These are phyloP conservation scores for Folsomia manolachei DNA, from an alignment of 2,888 invertebrate species.

Conservation along the genomic window DNA sequence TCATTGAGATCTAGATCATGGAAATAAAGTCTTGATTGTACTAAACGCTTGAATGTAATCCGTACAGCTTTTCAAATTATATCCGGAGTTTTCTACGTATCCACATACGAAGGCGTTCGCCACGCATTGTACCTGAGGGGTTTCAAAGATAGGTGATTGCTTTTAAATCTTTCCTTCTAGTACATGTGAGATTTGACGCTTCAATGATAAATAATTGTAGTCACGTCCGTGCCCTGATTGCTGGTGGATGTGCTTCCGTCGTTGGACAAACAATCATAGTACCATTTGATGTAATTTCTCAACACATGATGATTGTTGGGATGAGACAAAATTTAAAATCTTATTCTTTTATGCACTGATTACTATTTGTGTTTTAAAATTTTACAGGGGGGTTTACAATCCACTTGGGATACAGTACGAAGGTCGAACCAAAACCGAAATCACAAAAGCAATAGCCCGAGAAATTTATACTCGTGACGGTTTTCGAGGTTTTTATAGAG, in stretches of 20 bases:
- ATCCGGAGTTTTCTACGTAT: conserved; percentile 85
- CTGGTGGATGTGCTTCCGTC: conserved; percentile 81
- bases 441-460: conserved; percentile 71
- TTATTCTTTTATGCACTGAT: background rate
- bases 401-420: conserved; percentile 65
- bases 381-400: conserved; percentile 60
- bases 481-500: conserved; percentile 83
- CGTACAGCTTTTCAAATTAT: conserved; percentile 83
- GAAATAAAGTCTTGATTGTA: too few relatives aligned
- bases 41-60: too few relatives aligned
- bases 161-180: background rate
- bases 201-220: conserved; percentile 53
- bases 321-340: conserved; percentile 26
- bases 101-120: conserved; percentile 87
- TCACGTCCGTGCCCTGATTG: conserved; percentile 73
- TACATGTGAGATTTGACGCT: too few relatives aligned
- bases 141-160: conserved; percentile 56
- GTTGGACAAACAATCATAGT: conserved; percentile 94
- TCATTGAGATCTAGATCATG: too few relatives aligned
- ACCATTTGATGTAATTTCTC: conserved; percentile 93
- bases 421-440: conserved; percentile 62
- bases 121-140: conserved; percentile 70
- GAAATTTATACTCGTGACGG: conserved; percentile 81
- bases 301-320: conserved; percentile 93
- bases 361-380: background rate